Evolutionary conservation across 2,888 invertebrate species (phyloP), one percentile per base, ranked within the genome.

Genomic region (Heteromyza rotundicornis): DNA sequence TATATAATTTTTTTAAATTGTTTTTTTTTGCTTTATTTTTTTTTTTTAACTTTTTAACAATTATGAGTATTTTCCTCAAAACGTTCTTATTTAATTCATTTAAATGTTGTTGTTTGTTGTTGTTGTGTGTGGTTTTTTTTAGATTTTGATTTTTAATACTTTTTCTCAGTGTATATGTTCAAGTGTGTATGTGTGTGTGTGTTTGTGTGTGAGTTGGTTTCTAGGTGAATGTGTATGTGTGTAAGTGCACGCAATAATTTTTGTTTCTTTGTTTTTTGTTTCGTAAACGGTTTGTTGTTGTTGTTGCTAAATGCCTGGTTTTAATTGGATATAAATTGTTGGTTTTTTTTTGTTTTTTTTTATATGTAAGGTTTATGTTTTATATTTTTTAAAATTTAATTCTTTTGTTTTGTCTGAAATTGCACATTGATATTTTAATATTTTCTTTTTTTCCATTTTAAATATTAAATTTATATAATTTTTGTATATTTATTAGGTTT

Each of bases 1-100:
- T 70, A 70, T 75, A 72, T 68, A 66, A 67, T 68, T 65, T 66
- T 68, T 68, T 70, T 55, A 24, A 36, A 61, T 60, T 32, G 1
- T 57, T 62, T 57, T 64, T 63, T 55, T 51, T 64, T 61, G 53
- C n/a, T 44, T 22, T 49, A 16, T 55, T 60, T 35, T 56, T 56
- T 57, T 57, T 24, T 44, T 60, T 59, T 54, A 60, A 59, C 53
- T 54, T 54, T 60, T 59, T 64, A 78, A 77, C 77, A 74, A 73
- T 74, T 73, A 73, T 78, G 72, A 76, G 76, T 75, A 77, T 72
- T 56, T 73, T 70, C 69, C 70, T 74, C 68, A 72, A 68, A 71
- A 68, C 68, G 62, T 74, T 68, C 71, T 35, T 54, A 57, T 64
- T 64, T 63, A 62, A 63, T 64, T 68, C 65, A 67, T 63, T 64